phyloP scores from a whole-genome alignment of 2,888 invertebrate genomes.

The Patella caerulea region DNA sequence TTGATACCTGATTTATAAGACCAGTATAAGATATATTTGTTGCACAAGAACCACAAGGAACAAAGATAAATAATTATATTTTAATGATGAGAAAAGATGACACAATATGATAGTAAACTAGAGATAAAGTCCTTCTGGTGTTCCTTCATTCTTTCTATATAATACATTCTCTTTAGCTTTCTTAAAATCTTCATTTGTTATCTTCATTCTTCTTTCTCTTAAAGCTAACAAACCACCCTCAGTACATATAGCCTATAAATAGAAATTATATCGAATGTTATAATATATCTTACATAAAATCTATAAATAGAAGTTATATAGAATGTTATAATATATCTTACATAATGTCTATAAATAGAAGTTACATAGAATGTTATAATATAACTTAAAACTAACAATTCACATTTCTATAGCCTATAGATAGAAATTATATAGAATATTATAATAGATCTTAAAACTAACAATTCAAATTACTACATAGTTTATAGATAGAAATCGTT shows the following conservation, averaged over 20 bases:
- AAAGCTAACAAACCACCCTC: slow-evolving; percentile 99
- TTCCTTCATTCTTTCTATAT: slow-evolving; percentile 99
- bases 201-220: slow-evolving; percentile 98
- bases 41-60: too few species aligned
- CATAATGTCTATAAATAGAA: too few species aligned
- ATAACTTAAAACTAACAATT: too few species aligned
- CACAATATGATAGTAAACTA: slow-evolving; percentile 72
- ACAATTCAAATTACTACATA: too few species aligned
- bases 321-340: background rate
- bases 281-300: background rate
- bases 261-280: background rate
- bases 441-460: background rate
- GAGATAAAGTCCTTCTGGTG: slow-evolving; percentile 98
- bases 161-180: slow-evolving; percentile 99
- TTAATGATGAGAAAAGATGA: too few species aligned
- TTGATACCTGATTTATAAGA: too few species aligned
- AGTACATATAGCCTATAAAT: slow-evolving; percentile 93
- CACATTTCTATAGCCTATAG: too few species aligned
- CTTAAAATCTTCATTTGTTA: slow-evolving; percentile 99
- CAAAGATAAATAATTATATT: too few species aligned
- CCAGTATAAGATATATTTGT: too few species aligned
- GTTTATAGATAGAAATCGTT: too few species aligned
- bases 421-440: background rate
- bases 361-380: too few species aligned
- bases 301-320: background rate